Percentiles rank a stretch among this genome's conserved stretches.
phyloP scores from a whole-genome alignment of 2,888 invertebrate genomes.

The Sceliomorpha sp. region DNA sequence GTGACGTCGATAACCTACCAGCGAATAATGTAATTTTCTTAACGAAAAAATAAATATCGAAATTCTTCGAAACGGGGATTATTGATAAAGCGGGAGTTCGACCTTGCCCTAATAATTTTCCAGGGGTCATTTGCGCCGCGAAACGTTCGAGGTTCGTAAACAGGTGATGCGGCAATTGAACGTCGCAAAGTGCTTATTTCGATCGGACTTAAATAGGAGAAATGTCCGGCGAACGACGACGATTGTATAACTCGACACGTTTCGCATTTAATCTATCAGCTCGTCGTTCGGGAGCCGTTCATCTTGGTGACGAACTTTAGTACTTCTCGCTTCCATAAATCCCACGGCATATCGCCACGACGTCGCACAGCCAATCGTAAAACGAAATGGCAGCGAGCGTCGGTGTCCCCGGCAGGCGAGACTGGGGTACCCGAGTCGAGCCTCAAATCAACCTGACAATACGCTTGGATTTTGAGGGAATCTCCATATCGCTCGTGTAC shows the following conservation, averaged over 20 bases:
- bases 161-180: background rate
- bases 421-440: slow-evolving; percentile 31
- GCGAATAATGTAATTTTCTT: too few species aligned
- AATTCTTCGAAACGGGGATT: too few species aligned
- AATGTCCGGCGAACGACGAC: too few species aligned
- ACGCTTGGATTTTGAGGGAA: slow-evolving; percentile 34
- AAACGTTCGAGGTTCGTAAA: too few species aligned
- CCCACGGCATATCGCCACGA: slow-evolving; percentile 49
- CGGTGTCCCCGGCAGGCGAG: slow-evolving; percentile 27
- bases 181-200: slow-evolving; percentile 22
- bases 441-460: slow-evolving; percentile 52
- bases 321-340: slow-evolving; percentile 55
- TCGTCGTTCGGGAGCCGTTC: slow-evolving; percentile 51
- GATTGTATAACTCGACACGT: slow-evolving; percentile 22
- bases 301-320: slow-evolving; percentile 54
- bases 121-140: too few species aligned
- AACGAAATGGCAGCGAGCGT: slow-evolving; percentile 46
- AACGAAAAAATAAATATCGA: too few species aligned
- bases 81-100: too few species aligned
- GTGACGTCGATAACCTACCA: too few species aligned
- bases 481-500: slow-evolving; percentile 28
- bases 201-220: slow-evolving; percentile 38
- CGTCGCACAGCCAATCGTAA: slow-evolving; percentile 54
- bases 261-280: slow-evolving; percentile 51
- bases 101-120: too few species aligned